A percentile compares a stretch with the other conserved stretches of the same genome.
Conservation (phyloP, 2,888 invertebrate species). For the Drosophila limbata region DNA sequence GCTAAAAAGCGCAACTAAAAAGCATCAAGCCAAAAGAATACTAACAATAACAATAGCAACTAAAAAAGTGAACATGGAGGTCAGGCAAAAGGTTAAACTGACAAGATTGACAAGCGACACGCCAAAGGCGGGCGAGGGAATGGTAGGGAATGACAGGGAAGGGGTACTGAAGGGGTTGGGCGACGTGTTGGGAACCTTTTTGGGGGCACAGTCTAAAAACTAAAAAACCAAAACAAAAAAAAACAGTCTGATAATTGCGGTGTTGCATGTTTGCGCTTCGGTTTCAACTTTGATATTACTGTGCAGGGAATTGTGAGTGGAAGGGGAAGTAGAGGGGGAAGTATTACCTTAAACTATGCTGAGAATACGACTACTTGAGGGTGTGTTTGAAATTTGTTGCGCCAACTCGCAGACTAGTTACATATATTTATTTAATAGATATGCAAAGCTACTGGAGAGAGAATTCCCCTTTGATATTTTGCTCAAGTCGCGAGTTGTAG, state of each 20-base stretch:
- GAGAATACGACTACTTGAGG: constrained; percentile 64
- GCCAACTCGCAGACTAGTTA: constrained; percentile 33
- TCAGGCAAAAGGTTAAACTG: constrained; percentile 77
- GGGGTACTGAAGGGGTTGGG: not conserved
- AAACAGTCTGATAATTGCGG: constrained; percentile 66
- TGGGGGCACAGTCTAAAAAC: constrained; percentile 14
- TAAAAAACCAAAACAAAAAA: too few relatives aligned
- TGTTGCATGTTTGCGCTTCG: constrained; percentile 66
- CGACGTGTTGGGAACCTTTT: constrained; percentile 56
- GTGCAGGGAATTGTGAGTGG: not conserved
- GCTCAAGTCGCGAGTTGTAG: constrained; percentile 2
- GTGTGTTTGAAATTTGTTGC: constrained; percentile 34
- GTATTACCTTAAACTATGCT: constrained; percentile 38
- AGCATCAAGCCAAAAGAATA: constrained; percentile 24
- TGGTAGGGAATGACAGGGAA: not conserved
- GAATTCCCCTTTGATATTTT: constrained; percentile 60
- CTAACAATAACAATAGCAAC: constrained; percentile 35
- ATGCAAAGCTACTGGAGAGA: constrained; percentile 57
- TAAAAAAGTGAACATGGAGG: constrained; percentile 66
- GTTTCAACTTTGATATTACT: constrained; percentile 74
- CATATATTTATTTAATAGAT: constrained; percentile 40
- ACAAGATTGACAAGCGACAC: constrained; percentile 74
- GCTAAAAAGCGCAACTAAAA: constrained; percentile 20
- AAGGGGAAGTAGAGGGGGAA: not conserved
- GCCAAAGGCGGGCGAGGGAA: constrained; percentile 32